A percentile compares a stretch with the other conserved stretches of the same genome.
Evolutionary conservation across 2,888 invertebrate species (phyloP).

Genomic region (Spodoptera picta): DNA sequence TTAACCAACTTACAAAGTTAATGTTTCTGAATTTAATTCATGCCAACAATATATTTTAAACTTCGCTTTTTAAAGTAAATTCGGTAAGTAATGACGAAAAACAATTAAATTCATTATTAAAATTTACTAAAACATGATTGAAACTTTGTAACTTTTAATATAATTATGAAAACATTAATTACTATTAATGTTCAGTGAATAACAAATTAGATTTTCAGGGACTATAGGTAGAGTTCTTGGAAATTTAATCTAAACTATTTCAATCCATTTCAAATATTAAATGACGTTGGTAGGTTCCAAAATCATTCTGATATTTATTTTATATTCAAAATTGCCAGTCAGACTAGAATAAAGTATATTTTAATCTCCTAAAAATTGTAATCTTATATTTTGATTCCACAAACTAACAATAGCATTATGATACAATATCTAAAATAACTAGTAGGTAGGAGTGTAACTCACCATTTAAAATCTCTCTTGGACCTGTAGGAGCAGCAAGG

Average conservation of each 20-base stretch:
- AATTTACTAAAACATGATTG: constrained; percentile 6
- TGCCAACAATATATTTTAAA: constrained; percentile 20
- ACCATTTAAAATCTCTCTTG: constrained; percentile 92
- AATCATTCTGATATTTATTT: too few species aligned
- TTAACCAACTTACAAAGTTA: constrained; percentile 25
- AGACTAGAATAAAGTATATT: too few species aligned
- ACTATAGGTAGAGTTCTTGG: not conserved
- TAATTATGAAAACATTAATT: constrained; percentile 23
- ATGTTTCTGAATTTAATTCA: constrained; percentile 15
- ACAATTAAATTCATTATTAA: constrained; percentile 12
- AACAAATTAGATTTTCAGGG: not conserved
- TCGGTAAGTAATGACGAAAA: constrained; percentile 7
- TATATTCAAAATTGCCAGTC: too few species aligned
- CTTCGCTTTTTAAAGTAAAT: not conserved
- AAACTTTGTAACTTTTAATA: constrained; percentile 3
- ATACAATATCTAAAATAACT: not conserved
- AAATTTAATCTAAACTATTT: not conserved
- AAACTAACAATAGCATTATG: too few species aligned
- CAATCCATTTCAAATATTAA: too few species aligned
- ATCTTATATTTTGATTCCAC: too few species aligned
- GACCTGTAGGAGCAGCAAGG: constrained; percentile 91
- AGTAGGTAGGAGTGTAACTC: constrained; percentile 44
- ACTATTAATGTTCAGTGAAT: constrained; percentile 8
- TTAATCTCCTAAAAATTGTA: too few species aligned
- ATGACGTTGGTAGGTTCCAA: too few species aligned